Evolutionary conservation across 2,113 vertebrate genomes (phyloP).

Genomic region (Eurypyga helias): DNA sequence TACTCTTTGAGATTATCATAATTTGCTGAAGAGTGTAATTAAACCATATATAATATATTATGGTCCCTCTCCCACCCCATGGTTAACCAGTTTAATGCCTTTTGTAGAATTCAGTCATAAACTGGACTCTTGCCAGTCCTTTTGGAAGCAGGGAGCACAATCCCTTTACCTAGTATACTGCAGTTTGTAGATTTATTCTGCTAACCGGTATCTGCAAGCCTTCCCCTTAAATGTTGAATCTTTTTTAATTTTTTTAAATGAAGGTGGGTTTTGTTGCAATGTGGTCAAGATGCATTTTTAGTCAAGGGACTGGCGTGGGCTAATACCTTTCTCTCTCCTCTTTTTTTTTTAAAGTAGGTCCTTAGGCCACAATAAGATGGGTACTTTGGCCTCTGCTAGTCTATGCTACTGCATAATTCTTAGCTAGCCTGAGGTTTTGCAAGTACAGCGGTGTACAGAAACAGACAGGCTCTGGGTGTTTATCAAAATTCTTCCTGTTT

Average conservation of each 20-base stretch:
- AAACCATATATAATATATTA: background rate
- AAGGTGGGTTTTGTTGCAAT: background rate
- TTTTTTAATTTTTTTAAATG: background rate
- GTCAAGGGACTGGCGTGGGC: background rate
- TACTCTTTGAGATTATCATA: background rate
- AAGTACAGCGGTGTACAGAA: background rate
- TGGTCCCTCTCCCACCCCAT: background rate
- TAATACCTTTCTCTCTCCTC: background rate
- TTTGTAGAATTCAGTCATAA: background rate
- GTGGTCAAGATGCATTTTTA: background rate
- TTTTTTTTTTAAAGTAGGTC: background rate
- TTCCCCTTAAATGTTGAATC: background rate
- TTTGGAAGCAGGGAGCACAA: accelerated
- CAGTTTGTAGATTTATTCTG: background rate
- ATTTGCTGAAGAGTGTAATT: background rate
- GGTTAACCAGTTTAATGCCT: background rate
- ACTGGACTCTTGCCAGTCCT: background rate
- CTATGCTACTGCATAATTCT: background rate
- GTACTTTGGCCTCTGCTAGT: background rate
- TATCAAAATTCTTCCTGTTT: background rate
- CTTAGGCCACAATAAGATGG: background rate
- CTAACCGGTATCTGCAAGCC: background rate
- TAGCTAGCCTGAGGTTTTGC: background rate
- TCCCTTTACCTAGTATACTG: background rate
- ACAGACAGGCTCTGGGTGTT: background rate